A percentile compares a stretch with the other conserved stretches of the same genome.
These are phyloP conservation scores for Nycticorax nycticorax DNA, from an alignment of 2,113 vertebrate genomes.

Conservation along the genomic window DNA sequence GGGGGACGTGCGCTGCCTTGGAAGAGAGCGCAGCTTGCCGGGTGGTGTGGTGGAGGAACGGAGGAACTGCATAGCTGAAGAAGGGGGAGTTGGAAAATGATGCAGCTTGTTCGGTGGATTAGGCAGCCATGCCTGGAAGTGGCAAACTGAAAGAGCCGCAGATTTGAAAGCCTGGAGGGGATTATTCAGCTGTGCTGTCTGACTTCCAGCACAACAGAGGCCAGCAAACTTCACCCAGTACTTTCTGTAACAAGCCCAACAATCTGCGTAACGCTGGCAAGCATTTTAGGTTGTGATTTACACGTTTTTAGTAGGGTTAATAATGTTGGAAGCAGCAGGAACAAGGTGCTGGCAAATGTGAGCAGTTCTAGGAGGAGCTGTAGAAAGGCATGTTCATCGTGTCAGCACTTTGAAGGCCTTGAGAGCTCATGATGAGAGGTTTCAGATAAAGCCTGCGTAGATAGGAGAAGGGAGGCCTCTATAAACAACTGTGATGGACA, in stretches of 20 bases:
- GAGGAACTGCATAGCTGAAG: conserved; percentile 5
- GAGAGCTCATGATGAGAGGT: not conserved
- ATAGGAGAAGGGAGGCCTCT: not conserved
- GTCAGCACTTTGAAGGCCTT: not conserved
- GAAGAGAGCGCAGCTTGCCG: conserved; percentile 8
- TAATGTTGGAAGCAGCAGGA: not conserved
- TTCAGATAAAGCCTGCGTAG: conserved; percentile 2
- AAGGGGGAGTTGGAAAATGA: not conserved
- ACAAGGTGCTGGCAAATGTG: not conserved
- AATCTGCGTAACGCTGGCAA: not conserved
- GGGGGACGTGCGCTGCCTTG: conserved; percentile 28
- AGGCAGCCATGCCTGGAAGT: conserved; percentile 34
- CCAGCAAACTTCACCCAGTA: not conserved
- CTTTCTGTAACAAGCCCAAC: not conserved
- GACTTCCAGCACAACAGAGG: not conserved
- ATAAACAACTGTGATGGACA: not conserved
- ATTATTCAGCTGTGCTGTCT: not conserved
- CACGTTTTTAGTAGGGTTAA: not conserved
- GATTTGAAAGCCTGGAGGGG: conserved; percentile 4
- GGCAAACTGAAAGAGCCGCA: not conserved
- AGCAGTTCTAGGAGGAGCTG: not conserved
- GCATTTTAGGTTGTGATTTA: not conserved
- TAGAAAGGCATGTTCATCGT: not conserved
- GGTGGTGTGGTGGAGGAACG: not conserved
- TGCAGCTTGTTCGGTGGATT: conserved; percentile 23